Evolutionary conservation across 2,888 invertebrate species (phyloP).

Genomic region (Nasonia oneida): DNA sequence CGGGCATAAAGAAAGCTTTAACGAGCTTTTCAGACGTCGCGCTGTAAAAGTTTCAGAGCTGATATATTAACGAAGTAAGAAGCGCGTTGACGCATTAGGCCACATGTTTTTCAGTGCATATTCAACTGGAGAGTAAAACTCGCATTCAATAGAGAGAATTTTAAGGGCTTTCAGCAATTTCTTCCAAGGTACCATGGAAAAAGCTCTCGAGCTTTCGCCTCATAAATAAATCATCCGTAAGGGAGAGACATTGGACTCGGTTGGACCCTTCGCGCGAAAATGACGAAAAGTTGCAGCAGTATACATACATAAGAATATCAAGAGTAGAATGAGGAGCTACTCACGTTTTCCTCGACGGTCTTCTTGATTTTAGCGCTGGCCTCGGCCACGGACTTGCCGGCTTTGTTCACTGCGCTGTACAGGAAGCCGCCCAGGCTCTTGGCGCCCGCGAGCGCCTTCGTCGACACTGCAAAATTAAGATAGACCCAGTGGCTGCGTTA

Average conservation of each 20-base stretch:
- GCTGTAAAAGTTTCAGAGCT: not conserved
- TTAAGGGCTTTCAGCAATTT: not conserved
- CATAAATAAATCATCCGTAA: not conserved
- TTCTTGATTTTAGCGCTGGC: constrained; percentile 96
- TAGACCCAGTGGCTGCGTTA: constrained; percentile 18
- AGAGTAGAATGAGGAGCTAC: constrained; percentile 71
- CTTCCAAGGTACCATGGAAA: not conserved
- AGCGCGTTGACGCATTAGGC: not conserved
- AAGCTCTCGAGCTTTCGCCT: no score
- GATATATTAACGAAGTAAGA: not conserved
- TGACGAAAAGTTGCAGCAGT: not conserved
- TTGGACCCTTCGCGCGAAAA: no score
- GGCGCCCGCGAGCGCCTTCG: constrained; percentile 93
- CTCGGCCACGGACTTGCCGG: constrained; percentile 94
- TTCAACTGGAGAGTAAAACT: no score
- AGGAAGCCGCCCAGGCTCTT: constrained; percentile 95
- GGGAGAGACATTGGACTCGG: not conserved
- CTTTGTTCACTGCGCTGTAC: constrained; percentile 97
- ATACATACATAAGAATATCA: not conserved
- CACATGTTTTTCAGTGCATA: not conserved
- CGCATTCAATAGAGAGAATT: no score
- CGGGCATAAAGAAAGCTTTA: not conserved
- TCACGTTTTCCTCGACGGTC: constrained; percentile 97
- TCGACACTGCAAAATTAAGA: constrained; percentile 84
- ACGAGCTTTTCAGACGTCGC: not conserved